Base-by-base conservation (phyloP, 2,888 invertebrate genomes). In the Callimorpha dominula region DNA sequence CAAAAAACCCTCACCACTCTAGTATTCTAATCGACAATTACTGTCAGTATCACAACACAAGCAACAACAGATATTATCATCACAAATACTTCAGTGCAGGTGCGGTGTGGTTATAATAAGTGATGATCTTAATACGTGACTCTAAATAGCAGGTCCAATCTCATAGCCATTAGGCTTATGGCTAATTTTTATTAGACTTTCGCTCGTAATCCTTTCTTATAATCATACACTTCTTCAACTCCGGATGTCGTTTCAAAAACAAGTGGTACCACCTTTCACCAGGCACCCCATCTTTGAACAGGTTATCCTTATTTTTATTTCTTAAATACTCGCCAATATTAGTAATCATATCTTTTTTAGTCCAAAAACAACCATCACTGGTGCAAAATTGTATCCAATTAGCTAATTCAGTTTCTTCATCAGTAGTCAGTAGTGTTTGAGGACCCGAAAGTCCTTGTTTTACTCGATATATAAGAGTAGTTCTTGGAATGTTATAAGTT, bases 221-320 rank as follows among this genome's bases (percentile, higher is more conserved):
- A 42, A 64, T 64, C 46, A 71, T 57, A 71, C 60, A 71, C 46
- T 71, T 71, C 49, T 54, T 65, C 11, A 71, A 46, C 57, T 71
- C 71, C 20, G 71, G 71, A 60, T 75, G 68, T 52, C 75, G 63
- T 40, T 49, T 63, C n/a, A 71, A 50, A 67, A 71, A 71, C 17
- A 71, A 49, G 14, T 66, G 60, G 42, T 66, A 66, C 71, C 71
- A 71, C 52, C 50, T 71, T 40, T 63, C 66, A 15, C 71, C 71
- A 5, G 71, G 71, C 11, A 66, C 43, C 4, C 71, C 71, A n/a
- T 63, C 71, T 71, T 67, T 71, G 3, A 71, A 71, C 17, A 67
- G 15, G 17, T 67, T 49, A 4, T 42, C 50, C 17, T 40, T 71
- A 63, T 71, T 67, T 50, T 46, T 67, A 8, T 66, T 60, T 67